Evolutionary conservation across 2,113 vertebrate species (phyloP).

Genomic region (Phyllopteryx taeniolatus): DNA sequence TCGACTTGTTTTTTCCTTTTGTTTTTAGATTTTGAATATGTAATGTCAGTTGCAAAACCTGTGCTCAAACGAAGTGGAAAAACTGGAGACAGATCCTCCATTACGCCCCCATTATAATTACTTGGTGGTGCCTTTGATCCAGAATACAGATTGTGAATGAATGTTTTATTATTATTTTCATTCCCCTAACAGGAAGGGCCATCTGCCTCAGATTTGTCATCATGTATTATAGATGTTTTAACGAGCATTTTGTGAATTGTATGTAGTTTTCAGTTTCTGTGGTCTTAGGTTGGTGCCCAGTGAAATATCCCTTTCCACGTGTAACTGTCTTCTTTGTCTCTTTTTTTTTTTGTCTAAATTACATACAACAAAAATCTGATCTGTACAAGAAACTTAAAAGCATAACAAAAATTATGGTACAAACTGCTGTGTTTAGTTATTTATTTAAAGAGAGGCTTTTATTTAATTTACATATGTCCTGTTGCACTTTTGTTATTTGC

Average conservation of each 20-base stretch:
- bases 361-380: not conserved
- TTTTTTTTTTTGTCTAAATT: not conserved
- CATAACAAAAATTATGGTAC: not conserved
- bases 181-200: not conserved
- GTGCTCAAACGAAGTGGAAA: not conserved
- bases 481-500: not conserved
- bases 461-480: constrained; percentile 48
- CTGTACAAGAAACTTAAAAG: not conserved
- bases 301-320: not conserved
- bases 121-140: not conserved
- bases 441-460: constrained; percentile 41
- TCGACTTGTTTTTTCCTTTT: not conserved
- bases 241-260: not conserved
- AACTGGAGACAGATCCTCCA: not conserved
- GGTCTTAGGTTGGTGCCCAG: not conserved
- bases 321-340: not conserved
- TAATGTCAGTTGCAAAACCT: not conserved
- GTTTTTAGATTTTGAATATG: not conserved
- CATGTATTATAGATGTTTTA: not conserved
- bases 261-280: not conserved
- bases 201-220: not conserved
- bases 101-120: not conserved
- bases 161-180: not conserved
- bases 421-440: constrained; percentile 34
- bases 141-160: not conserved